Evolutionary conservation across 2,113 vertebrate species (phyloP).

Genomic region (Tetrao urogallus): DNA sequence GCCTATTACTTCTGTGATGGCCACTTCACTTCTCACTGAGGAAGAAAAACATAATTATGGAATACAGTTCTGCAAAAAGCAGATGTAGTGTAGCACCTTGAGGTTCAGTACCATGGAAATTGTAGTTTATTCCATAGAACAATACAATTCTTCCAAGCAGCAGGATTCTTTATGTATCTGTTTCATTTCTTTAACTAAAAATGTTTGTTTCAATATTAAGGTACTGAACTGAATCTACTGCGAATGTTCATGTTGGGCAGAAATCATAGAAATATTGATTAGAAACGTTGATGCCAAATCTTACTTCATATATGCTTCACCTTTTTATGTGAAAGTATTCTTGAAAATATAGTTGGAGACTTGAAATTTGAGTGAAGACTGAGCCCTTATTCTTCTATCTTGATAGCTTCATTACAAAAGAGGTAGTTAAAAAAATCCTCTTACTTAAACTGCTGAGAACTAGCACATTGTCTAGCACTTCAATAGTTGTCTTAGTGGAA

Average conservation of each 20-base stretch:
- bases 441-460: background rate
- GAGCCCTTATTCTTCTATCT: background rate
- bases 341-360: background rate
- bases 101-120: background rate
- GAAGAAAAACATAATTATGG: background rate
- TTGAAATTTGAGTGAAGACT: background rate
- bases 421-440: background rate
- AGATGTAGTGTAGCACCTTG: background rate
- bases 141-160: background rate
- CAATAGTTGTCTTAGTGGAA: background rate
- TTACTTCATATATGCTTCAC: background rate
- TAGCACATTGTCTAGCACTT: background rate
- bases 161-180: background rate
- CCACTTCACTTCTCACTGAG: background rate
- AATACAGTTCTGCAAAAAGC: background rate
- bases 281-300: background rate
- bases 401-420: background rate
- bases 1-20: background rate
- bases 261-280: background rate
- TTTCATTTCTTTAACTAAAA: background rate
- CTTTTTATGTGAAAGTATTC: background rate
- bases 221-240: background rate
- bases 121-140: background rate
- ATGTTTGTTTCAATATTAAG: background rate
- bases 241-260: background rate